These are phyloP conservation scores for Rynchops niger DNA, from an alignment of 2,113 vertebrate species.

Conservation along the genomic window DNA sequence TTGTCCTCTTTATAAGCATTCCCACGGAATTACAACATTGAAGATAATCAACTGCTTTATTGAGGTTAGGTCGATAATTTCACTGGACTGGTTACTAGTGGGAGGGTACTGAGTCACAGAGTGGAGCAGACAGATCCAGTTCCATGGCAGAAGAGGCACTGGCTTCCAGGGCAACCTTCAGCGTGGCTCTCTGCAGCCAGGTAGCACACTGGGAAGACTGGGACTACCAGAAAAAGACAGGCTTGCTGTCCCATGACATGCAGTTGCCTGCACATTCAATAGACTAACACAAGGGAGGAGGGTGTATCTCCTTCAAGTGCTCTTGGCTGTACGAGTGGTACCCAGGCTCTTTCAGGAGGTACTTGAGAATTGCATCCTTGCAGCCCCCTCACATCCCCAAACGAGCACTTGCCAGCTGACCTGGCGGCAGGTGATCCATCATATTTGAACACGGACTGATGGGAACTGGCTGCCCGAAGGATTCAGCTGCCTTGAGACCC, in stretches of 20 bases:
- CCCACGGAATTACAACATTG: neutral
- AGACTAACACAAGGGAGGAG: neutral
- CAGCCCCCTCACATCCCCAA: neutral
- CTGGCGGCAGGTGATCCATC: neutral
- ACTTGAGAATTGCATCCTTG: neutral
- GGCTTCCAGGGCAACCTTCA: neutral
- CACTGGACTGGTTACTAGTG: neutral
- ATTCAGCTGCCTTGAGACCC: neutral
- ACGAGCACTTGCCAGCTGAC: neutral
- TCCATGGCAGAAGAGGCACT: neutral
- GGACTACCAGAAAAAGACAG: neutral
- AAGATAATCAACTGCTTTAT: slow-evolving; percentile 18
- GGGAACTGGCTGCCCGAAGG: neutral
- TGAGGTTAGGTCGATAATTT: neutral
- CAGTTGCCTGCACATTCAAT: neutral
- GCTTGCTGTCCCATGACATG: neutral
- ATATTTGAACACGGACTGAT: neutral
- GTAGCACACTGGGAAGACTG: neutral
- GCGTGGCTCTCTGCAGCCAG: neutral
- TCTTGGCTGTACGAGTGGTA: rapidly evolving
- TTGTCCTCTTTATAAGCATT: slow-evolving; percentile 10
- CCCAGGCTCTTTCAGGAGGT: neutral
- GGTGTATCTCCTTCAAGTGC: neutral
- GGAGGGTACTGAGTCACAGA: neutral
- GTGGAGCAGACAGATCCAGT: neutral